These are phyloP conservation scores for Drosophila meridiana DNA, from an alignment of 2,888 invertebrate species.

Conservation along the genomic window DNA sequence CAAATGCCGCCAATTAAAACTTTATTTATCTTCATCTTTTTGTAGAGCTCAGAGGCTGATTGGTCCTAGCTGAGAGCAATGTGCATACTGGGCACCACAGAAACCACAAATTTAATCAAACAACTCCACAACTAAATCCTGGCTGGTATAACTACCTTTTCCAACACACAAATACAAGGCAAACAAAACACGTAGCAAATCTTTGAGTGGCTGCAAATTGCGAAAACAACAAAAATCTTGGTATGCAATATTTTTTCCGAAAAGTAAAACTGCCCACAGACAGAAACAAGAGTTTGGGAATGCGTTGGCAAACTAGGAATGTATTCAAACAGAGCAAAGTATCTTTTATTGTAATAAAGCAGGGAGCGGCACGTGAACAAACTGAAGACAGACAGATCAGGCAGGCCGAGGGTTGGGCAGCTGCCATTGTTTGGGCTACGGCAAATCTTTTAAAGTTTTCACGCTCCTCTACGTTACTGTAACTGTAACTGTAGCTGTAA, in stretches of 20 bases:
- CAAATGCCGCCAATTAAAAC: slow-evolving; percentile 69
- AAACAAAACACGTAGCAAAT: slow-evolving; percentile 42
- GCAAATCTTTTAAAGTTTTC: slow-evolving; percentile 69
- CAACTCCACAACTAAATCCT: slow-evolving; percentile 50
- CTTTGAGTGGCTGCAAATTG: slow-evolving; percentile 56
- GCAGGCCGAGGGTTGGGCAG: slow-evolving; percentile 4
- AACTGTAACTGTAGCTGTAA: slow-evolving; percentile 8
- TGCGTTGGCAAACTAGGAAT: slow-evolving; percentile 40
- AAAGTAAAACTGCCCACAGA: slow-evolving; percentile 5
- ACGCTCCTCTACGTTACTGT: slow-evolving; percentile 37
- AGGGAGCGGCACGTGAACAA: slow-evolving; percentile 48
- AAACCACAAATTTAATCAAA: slow-evolving; percentile 72
- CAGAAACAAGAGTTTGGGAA: slow-evolving; percentile 9
- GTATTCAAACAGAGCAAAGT: slow-evolving; percentile 43
- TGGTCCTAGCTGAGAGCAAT: slow-evolving; percentile 18
- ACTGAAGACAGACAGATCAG: slow-evolving; percentile 16
- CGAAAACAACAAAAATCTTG: slow-evolving; percentile 54
- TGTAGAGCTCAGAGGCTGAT: slow-evolving; percentile 35
- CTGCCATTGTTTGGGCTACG: slow-evolving; percentile 13
- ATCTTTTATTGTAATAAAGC: slow-evolving; percentile 65
- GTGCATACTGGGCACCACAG: slow-evolving; percentile 32
- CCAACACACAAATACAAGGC: slow-evolving; percentile 12
- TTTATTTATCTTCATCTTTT: slow-evolving; percentile 57
- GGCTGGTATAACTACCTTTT: slow-evolving; percentile 39
- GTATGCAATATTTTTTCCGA: slow-evolving; percentile 62